Conservation (phyloP, 2,888 invertebrate species). For the Silvanus unidentatus region DNA sequence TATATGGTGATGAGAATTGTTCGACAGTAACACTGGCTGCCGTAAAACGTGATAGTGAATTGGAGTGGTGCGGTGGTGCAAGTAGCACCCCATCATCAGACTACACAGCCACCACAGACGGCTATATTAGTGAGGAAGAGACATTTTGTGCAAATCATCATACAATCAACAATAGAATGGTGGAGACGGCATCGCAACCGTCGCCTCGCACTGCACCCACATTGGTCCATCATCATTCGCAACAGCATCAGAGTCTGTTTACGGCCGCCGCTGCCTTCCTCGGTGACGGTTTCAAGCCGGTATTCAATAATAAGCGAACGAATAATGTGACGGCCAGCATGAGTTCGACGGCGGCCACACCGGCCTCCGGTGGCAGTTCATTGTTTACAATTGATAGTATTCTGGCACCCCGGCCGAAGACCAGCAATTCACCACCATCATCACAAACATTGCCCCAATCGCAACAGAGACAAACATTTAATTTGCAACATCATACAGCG, state of each 20-base stretch:
- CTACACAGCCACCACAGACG: slow-evolving; percentile 24
- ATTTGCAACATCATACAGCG: no score
- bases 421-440: slow-evolving; percentile 48
- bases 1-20: no score
- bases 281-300: slow-evolving; percentile 45
- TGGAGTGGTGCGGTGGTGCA: slow-evolving; percentile 40
- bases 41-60: slow-evolving; percentile 40
- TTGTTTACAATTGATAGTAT: slow-evolving; percentile 85
- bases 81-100: slow-evolving; percentile 16
- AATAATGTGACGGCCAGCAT: slow-evolving; percentile 15
- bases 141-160: no score
- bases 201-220: slow-evolving; percentile 14
- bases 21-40: slow-evolving; percentile 45
- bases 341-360: slow-evolving; percentile 10
- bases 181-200: slow-evolving; percentile 39
- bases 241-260: slow-evolving; percentile 22
- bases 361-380: slow-evolving; percentile 49
- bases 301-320: slow-evolving; percentile 24
- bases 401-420: slow-evolving; percentile 64
- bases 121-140: slow-evolving; percentile 32
- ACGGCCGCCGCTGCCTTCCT: slow-evolving; percentile 39
- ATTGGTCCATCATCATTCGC: slow-evolving; percentile 23
- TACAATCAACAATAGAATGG: slow-evolving; percentile 41
- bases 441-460: not conserved
- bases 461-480: no score